These are phyloP conservation scores for Acanthiza pusilla DNA, from an alignment of 2,797 vertebrate species.

Conservation along the genomic window DNA sequence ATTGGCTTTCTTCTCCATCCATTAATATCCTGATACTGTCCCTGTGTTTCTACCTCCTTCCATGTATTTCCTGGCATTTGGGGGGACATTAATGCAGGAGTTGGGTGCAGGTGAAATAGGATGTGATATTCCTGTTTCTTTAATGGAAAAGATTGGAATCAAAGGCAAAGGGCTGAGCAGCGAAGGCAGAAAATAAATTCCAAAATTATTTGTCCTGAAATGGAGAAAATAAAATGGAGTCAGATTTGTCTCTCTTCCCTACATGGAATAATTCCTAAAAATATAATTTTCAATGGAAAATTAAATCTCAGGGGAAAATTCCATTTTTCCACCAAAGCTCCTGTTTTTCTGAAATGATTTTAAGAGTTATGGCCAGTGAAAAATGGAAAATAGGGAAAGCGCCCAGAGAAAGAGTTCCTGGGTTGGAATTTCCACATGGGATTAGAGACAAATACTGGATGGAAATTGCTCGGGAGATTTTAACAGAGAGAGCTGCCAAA, in stretches of 20 bases:
- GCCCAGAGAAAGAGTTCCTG: background rate
- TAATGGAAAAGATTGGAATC: background rate
- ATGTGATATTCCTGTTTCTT: background rate
- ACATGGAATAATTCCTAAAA: background rate
- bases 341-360: background rate
- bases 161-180: background rate
- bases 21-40: too few relatives aligned
- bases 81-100: background rate
- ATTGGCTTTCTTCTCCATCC: background rate
- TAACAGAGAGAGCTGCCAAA: too few relatives aligned
- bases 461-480: background rate
- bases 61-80: too few relatives aligned
- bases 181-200: background rate
- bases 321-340: too few relatives aligned
- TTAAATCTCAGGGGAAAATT: rapidly evolving
- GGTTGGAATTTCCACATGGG: background rate
- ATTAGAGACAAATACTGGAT: background rate
- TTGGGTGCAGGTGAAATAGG: background rate
- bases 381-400: background rate
- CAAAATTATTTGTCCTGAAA: background rate
- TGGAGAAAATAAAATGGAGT: background rate
- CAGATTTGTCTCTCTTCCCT: background rate
- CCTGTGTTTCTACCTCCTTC: too few relatives aligned
- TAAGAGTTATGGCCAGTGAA: background rate
- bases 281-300: background rate